Percentiles rank a stretch among this genome's conserved stretches.
phyloP scores from a whole-genome alignment of 2,888 invertebrate genomes.

The Chloromyia formosa region DNA sequence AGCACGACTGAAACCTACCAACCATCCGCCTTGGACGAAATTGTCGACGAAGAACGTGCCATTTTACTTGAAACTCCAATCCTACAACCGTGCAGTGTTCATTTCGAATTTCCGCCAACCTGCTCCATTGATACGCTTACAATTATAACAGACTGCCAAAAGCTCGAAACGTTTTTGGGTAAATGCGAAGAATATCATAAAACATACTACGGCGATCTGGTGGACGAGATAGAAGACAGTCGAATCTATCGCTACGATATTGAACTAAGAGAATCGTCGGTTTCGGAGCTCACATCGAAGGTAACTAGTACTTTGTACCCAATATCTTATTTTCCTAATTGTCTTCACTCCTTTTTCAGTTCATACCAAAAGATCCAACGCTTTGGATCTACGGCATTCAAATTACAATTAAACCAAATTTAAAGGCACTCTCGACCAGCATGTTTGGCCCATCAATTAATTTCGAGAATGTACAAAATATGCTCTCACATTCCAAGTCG shows the following conservation, averaged over 20 bases:
- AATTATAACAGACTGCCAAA: conserved; percentile 58
- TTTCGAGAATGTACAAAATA: conserved; percentile 57
- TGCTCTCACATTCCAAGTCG: conserved; percentile 53
- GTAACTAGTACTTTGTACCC: conserved; percentile 8
- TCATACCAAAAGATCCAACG: conserved; percentile 53
- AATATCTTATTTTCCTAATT: too few relatives aligned
- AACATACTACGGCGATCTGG: conserved; percentile 56
- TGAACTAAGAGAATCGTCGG: conserved; percentile 51
- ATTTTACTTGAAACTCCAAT: conserved; percentile 52
- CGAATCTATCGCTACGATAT: conserved; percentile 59
- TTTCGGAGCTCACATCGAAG: not conserved
- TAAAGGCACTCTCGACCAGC: conserved; percentile 14
- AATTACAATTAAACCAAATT: conserved; percentile 15
- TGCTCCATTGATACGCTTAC: conserved; percentile 57
- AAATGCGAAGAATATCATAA: conserved; percentile 57
- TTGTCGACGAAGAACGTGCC: conserved; percentile 56
- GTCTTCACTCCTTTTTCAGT: conserved; percentile 54
- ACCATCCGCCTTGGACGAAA: conserved; percentile 53
- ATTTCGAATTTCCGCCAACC: not conserved
- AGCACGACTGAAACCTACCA: not conserved
- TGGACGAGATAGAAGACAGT: conserved; percentile 54
- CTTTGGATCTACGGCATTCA: conserved; percentile 60
- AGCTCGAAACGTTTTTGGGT: conserved; percentile 59
- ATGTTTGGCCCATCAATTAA: conserved; percentile 52
- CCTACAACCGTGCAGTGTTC: conserved; percentile 5